phyloP scores from a whole-genome alignment of 2,888 invertebrate species.

The Phengaris arion region DNA sequence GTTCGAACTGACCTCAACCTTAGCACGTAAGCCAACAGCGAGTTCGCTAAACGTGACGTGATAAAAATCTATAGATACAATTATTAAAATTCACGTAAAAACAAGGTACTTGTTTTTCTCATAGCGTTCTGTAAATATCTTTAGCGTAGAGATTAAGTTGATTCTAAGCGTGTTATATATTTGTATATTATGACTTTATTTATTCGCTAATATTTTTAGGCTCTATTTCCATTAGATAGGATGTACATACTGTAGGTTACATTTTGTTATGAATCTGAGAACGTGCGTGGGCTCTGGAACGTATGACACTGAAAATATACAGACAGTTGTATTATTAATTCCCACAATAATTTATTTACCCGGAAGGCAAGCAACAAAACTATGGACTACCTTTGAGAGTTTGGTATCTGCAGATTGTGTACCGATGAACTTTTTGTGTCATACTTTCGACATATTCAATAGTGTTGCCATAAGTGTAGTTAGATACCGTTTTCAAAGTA shows the following conservation, averaged over 20 bases:
- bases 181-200: slow-evolving; percentile 47
- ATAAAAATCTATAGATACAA: slow-evolving; percentile 4
- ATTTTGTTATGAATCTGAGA: slow-evolving; percentile 23
- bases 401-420: not conserved
- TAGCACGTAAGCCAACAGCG: not conserved
- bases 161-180: slow-evolving; percentile 35
- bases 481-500: slow-evolving; percentile 47
- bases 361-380: not conserved
- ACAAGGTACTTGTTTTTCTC: not conserved
- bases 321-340: not conserved
- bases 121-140: slow-evolving; percentile 29
- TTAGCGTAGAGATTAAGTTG: slow-evolving; percentile 18
- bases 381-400: not conserved
- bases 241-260: slow-evolving; percentile 28
- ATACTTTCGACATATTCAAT: slow-evolving; percentile 31
- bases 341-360: not conserved
- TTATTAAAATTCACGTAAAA: not conserved
- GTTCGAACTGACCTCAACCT: slow-evolving; percentile 17
- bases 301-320: not conserved
- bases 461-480: slow-evolving; percentile 56
- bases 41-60: slow-evolving; percentile 15
- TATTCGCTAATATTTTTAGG: slow-evolving; percentile 44
- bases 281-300: slow-evolving; percentile 3
- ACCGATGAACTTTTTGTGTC: slow-evolving; percentile 3
- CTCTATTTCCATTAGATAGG: slow-evolving; percentile 37